Conservation (phyloP, 2,113 vertebrate genomes). For the Oryzias woworae region DNA sequence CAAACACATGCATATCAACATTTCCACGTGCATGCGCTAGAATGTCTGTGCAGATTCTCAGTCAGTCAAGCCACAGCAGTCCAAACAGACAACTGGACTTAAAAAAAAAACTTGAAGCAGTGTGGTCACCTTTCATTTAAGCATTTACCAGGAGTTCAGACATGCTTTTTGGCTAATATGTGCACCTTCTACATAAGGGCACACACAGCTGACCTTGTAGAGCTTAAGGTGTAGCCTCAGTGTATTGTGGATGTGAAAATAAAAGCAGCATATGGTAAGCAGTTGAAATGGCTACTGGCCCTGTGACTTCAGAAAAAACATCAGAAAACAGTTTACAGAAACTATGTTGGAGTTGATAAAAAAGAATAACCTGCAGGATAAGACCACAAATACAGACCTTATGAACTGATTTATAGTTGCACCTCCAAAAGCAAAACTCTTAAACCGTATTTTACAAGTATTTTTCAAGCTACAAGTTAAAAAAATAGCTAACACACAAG, state of each 20-base stretch:
- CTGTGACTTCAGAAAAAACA: slow-evolving; percentile 50
- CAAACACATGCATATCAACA: slow-evolving; percentile 7
- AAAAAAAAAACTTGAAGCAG: no score
- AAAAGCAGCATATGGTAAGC: slow-evolving; percentile 53
- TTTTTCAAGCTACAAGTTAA: no score
- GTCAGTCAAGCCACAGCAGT: not conserved
- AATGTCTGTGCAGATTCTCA: not conserved
- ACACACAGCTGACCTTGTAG: slow-evolving; percentile 19
- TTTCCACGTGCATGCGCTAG: not conserved
- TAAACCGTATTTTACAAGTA: no score
- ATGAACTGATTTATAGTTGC: no score
- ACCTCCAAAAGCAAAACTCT: no score
- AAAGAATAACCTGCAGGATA: no score
- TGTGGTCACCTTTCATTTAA: no score
- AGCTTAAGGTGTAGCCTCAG: slow-evolving; percentile 33
- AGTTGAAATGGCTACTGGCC: slow-evolving; percentile 24
- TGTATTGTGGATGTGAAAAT: slow-evolving; percentile 36
- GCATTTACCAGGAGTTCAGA: not conserved
- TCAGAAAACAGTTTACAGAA: slow-evolving; percentile 21
- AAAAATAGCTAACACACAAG: not conserved
- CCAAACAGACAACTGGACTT: no score
- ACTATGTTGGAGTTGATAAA: slow-evolving; percentile 2
- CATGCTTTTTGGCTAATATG: slow-evolving; percentile 16
- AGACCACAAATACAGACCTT: no score
- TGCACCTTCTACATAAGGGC: not conserved